These are phyloP conservation scores for Schizothorax lantsangensis DNA, from an alignment of 2,797 vertebrate genomes.

Conservation along the genomic window DNA sequence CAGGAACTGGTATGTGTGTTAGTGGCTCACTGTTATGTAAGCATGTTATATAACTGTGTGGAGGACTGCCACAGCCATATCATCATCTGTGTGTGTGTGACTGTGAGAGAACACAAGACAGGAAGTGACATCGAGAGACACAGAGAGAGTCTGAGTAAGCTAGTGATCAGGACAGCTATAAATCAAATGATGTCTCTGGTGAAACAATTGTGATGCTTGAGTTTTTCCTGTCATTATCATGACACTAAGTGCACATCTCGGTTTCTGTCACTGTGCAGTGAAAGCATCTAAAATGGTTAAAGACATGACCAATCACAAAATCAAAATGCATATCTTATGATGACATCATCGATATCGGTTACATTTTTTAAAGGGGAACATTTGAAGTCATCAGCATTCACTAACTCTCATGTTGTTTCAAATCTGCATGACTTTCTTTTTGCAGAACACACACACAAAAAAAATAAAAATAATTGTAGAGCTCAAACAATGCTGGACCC, in stretches of 20 bases:
- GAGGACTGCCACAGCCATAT: constrained; percentile 52
- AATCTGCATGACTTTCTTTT: background rate
- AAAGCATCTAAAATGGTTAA: background rate
- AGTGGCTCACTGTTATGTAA: constrained; percentile 33
- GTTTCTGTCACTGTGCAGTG: background rate
- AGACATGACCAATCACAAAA: background rate
- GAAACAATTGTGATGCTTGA: background rate
- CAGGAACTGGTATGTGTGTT: constrained; percentile 29
- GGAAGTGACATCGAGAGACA: constrained; percentile 20
- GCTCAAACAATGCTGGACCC: background rate
- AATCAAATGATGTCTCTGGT: background rate
- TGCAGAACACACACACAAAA: no score
- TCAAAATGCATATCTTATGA: background rate
- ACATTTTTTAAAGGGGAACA: background rate
- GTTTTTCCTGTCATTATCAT: background rate
- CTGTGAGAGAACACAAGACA: constrained; percentile 5
- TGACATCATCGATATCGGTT: background rate
- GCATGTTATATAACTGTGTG: constrained; percentile 56
- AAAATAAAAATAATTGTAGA: no score
- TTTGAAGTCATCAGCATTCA: background rate
- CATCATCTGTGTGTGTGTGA: constrained; percentile 8
- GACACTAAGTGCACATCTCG: background rate
- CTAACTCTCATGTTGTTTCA: background rate
- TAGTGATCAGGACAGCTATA: background rate
- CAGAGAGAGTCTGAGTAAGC: background rate